Evolutionary conservation across 2,797 vertebrate species (phyloP).

Genomic region (Fringilla coelebs): DNA sequence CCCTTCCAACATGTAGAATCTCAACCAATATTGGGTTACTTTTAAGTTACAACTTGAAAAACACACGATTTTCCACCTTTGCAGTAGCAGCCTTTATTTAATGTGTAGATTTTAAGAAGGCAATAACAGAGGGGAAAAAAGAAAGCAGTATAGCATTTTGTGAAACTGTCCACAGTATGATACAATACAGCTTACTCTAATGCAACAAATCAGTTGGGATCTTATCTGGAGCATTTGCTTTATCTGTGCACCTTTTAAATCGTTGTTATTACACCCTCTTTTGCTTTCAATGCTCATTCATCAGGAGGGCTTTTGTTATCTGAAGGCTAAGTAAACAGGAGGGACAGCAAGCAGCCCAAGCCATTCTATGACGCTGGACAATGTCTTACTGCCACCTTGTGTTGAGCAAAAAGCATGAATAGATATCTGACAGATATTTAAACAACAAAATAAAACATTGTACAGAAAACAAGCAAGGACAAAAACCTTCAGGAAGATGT

Average conservation of each 20-base stretch:
- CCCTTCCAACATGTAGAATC: background rate
- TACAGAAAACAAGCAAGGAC: background rate
- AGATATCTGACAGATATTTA: background rate
- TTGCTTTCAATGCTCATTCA: background rate
- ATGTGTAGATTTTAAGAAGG: background rate
- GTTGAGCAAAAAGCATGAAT: background rate
- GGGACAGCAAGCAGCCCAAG: background rate
- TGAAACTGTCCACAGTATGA: background rate
- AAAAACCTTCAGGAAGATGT: background rate
- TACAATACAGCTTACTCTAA: background rate
- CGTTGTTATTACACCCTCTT: background rate
- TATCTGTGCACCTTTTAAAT: background rate
- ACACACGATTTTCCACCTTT: background rate
- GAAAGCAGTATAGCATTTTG: background rate
- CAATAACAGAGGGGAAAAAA: background rate
- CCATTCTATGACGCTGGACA: background rate
- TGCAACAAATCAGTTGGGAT: background rate
- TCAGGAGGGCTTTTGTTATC: background rate
- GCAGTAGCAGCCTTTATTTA: background rate
- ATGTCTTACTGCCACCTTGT: slow-evolving; percentile 72
- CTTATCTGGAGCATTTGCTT: background rate
- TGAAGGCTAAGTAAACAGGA: background rate
- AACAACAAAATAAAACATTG: background rate
- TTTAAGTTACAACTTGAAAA: background rate
- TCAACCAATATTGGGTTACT: background rate